Conservation (phyloP, 2,797 vertebrate genomes). For the Gephyroberyx darwinii region DNA sequence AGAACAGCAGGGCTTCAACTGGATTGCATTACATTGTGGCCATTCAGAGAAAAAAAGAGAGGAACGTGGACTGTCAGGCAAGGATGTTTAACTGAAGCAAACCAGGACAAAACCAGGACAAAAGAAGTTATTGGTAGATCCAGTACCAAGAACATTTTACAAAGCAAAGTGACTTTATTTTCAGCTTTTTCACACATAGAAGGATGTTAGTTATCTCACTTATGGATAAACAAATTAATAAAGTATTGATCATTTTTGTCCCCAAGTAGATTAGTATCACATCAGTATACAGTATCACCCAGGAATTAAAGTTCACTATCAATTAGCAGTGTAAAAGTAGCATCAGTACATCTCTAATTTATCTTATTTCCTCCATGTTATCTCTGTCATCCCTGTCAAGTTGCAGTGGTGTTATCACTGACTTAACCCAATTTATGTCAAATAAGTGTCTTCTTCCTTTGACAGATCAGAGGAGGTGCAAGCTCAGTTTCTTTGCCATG, state of each 20-base stretch:
- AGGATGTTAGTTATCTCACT: background rate
- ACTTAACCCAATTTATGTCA: background rate
- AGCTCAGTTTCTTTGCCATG: constrained; percentile 71
- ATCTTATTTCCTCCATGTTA: too few species aligned
- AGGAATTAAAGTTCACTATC: background rate
- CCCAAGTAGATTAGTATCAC: background rate
- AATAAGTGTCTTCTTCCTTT: background rate
- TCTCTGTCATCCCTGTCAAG: background rate
- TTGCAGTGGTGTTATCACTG: background rate
- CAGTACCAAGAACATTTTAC: background rate
- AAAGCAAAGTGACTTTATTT: background rate
- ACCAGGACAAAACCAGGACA: background rate
- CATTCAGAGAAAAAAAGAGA: too few species aligned
- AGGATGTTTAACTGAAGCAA: too few species aligned
- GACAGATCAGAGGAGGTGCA: constrained; percentile 56
- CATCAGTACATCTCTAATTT: too few species aligned
- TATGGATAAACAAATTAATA: background rate
- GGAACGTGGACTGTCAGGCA: too few species aligned
- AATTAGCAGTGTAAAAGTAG: background rate
- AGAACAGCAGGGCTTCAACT: too few species aligned
- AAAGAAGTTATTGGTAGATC: background rate
- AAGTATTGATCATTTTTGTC: background rate
- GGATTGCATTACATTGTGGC: too few species aligned
- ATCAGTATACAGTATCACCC: background rate
- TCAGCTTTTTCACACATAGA: background rate